Percentiles rank a stretch among this genome's conserved stretches.
Conservation (phyloP, 1,140 invertebrate genomes). For the Tetramorium simillimum region DNA sequence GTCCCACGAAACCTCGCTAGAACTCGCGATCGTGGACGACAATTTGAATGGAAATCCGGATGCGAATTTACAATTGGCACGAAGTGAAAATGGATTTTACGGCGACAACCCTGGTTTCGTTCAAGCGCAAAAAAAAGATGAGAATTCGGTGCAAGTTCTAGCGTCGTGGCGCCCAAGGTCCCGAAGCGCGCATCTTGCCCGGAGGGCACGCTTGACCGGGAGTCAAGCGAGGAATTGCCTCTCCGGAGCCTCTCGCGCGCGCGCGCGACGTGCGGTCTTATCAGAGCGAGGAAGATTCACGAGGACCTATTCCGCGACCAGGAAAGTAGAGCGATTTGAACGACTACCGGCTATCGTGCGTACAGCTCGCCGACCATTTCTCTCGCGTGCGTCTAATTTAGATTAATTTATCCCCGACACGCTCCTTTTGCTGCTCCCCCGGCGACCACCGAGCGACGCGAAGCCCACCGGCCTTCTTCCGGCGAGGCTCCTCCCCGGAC, state of each 20-base stretch:
- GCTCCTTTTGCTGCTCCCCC: not conserved
- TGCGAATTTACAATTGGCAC: too few relatives aligned
- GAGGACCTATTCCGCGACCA: not conserved
- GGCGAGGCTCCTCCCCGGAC: not conserved
- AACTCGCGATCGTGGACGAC: not conserved
- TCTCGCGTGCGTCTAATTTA: constrained; percentile 21
- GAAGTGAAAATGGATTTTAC: too few relatives aligned
- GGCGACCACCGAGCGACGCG: not conserved
- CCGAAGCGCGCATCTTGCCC: constrained; percentile 9
- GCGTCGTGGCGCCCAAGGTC: not conserved
- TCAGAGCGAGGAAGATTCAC: not conserved
- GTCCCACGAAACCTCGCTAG: not conserved
- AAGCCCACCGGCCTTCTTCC: not conserved
- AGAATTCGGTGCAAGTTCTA: not conserved
- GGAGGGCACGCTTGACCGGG: constrained; percentile 79
- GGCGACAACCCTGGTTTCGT: not conserved
- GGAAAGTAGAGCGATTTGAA: constrained; percentile 5
- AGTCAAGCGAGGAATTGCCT: constrained; percentile 77
- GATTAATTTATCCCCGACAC: constrained; percentile 23
- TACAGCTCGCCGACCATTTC: not conserved
- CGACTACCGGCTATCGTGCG: not conserved
- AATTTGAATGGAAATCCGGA: not conserved
- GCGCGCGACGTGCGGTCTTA: not conserved
- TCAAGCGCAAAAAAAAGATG: not conserved
- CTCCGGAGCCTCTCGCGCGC: constrained; percentile 58